These are phyloP conservation scores for Amaurobius ferox DNA, from an alignment of 2,888 invertebrate species.

Conservation along the genomic window DNA sequence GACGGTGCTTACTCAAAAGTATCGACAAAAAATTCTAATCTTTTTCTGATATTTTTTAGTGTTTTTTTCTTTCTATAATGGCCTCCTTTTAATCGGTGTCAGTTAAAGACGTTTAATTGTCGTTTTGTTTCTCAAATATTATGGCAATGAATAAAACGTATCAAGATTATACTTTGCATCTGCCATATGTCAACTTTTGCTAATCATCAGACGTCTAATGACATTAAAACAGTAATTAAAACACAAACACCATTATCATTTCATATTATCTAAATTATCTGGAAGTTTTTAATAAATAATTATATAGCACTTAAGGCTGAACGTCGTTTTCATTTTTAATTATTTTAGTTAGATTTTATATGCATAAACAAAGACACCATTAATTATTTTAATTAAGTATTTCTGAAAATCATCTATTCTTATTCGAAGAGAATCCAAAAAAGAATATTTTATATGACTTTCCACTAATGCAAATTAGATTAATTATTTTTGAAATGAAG, in stretches of 20 bases:
- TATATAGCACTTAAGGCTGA: neutral
- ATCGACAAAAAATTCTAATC: conserved; percentile 48
- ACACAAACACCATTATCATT: neutral
- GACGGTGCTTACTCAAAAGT: conserved; percentile 10
- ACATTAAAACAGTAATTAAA: conserved; percentile 10
- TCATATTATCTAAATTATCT: conserved; percentile 14
- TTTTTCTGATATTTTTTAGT: conserved; percentile 56
- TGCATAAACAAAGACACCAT: neutral
- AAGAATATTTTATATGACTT: neutral
- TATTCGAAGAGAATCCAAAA: neutral
- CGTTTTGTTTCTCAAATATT: neutral
- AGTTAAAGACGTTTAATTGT: neutral
- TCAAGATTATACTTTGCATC: neutral
- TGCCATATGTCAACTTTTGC: neutral
- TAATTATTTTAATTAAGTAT: conserved; percentile 10
- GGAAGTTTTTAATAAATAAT: neutral
- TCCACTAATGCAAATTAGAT: neutral
- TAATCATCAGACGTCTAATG: neutral
- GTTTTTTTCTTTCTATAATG: neutral
- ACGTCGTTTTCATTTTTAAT: neutral
- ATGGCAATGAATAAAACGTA: neutral
- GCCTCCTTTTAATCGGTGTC: neutral
- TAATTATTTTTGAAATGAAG: neutral
- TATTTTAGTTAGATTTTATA: neutral
- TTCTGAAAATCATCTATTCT: neutral